A percentile compares a stretch with the other conserved stretches of the same genome.
phyloP scores from a whole-genome alignment of 2,888 invertebrate genomes.

The Latheticus oryzae region DNA sequence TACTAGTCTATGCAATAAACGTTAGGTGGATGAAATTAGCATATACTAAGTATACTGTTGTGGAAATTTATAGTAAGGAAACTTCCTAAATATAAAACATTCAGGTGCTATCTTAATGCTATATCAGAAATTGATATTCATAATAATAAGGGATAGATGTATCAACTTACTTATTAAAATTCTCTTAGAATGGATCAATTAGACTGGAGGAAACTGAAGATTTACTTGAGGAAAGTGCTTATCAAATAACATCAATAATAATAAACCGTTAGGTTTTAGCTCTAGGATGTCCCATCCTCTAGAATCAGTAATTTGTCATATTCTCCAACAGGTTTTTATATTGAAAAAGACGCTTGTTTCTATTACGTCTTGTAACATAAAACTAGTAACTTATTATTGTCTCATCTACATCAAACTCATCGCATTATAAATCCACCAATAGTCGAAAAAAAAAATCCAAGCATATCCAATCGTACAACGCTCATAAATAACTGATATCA shows the following conservation, averaged over 20 bases:
- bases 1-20: slow-evolving; percentile 29
- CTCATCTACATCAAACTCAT: too few species aligned
- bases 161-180: slow-evolving; percentile 11
- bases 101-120: not conserved
- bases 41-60: slow-evolving; percentile 22
- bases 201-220: not conserved
- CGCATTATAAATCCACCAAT: too few species aligned
- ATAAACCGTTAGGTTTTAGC: too few species aligned
- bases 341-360: too few species aligned
- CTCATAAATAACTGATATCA: slow-evolving; percentile 16
- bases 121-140: slow-evolving; percentile 25
- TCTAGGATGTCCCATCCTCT: too few species aligned
- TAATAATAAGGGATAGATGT: slow-evolving; percentile 7
- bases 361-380: too few species aligned
- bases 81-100: slow-evolving; percentile 7
- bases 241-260: too few species aligned
- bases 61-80: slow-evolving; percentile 25
- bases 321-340: too few species aligned
- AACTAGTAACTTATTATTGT: too few species aligned
- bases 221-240: too few species aligned
- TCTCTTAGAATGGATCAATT: not conserved
- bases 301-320: too few species aligned
- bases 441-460: too few species aligned
- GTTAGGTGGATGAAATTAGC: slow-evolving; percentile 26
- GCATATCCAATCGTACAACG: slow-evolving; percentile 7